Percentiles rank a stretch among this genome's conserved stretches.
These are phyloP conservation scores for Amblyopsis rosae DNA, from an alignment of 2,113 vertebrate species.

Conservation along the genomic window DNA sequence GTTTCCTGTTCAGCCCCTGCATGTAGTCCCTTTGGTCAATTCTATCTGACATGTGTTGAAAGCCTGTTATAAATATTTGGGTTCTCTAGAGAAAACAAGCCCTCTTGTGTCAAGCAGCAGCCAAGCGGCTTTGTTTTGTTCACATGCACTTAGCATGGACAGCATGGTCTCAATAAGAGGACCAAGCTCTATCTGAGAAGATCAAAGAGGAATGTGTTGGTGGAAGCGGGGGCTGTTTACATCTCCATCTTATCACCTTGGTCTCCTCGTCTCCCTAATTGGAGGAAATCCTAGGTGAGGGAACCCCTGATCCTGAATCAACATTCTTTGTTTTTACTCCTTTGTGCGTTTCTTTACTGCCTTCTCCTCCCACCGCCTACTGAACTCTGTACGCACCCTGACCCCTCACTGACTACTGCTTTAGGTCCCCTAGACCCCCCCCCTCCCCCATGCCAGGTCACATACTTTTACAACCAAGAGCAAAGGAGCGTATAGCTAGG, in stretches of 20 bases:
- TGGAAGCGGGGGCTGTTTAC: slow-evolving; percentile 18
- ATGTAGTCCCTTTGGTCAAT: slow-evolving; percentile 23
- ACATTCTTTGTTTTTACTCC: slow-evolving; percentile 53
- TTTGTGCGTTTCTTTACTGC: slow-evolving; percentile 50
- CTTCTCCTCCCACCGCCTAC: slow-evolving; percentile 48
- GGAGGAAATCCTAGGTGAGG: slow-evolving; percentile 58
- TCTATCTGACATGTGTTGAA: slow-evolving; percentile 41
- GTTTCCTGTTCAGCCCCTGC: slow-evolving; percentile 30
- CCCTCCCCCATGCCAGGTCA: slow-evolving; percentile 22
- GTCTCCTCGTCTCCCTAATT: slow-evolving; percentile 53
- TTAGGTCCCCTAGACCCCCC: slow-evolving; percentile 45
- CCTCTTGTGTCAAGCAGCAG: slow-evolving; percentile 22
- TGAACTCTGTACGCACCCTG: slow-evolving; percentile 77
- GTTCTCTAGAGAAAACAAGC: slow-evolving; percentile 44
- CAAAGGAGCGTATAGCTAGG: slow-evolving; percentile 30
- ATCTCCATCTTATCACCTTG: slow-evolving; percentile 51
- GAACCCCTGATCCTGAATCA: slow-evolving; percentile 49
- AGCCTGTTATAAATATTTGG: slow-evolving; percentile 32
- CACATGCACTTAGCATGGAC: slow-evolving; percentile 31
- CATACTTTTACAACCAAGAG: slow-evolving; percentile 45
- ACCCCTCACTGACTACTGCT: slow-evolving; percentile 67
- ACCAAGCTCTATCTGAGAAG: slow-evolving; percentile 29
- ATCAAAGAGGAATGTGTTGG: slow-evolving; percentile 46
- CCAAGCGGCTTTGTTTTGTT: slow-evolving; percentile 31
- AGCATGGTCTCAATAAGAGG: slow-evolving; percentile 25